Percentiles rank a stretch among this genome's conserved stretches.
These are phyloP conservation scores for Pachyuromys duprasi DNA, from an alignment of 2,797 vertebrate species.

Conservation along the genomic window DNA sequence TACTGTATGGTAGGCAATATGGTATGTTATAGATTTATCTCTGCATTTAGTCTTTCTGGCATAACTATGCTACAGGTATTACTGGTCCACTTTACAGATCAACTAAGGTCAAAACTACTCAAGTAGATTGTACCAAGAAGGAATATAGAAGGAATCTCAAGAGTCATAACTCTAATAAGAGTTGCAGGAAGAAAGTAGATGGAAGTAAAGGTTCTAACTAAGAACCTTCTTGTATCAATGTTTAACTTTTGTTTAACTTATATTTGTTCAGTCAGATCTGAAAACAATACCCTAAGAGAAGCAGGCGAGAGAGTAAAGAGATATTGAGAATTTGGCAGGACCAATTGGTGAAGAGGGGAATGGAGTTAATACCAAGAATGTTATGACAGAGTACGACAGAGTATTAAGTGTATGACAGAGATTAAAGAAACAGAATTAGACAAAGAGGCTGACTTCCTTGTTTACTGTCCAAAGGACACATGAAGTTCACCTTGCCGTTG, in stretches of 20 bases:
- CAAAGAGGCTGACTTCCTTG: conserved; percentile 29
- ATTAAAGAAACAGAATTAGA: conserved; percentile 51
- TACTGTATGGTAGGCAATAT: background rate
- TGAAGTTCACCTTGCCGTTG: conserved; percentile 42
- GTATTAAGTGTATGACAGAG: conserved; percentile 7
- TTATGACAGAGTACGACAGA: background rate
- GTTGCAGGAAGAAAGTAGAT: conserved; percentile 21
- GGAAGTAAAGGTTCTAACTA: background rate
- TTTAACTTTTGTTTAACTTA: conserved; percentile 40
- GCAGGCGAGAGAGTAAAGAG: background rate
- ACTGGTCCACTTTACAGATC: background rate
- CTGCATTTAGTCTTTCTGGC: conserved; percentile 22
- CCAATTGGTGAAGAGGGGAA: background rate
- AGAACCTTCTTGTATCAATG: background rate
- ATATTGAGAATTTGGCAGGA: conserved; percentile 16
- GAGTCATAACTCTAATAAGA: background rate
- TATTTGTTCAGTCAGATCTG: background rate
- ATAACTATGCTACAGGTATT: background rate
- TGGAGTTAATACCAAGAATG: background rate
- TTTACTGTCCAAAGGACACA: conserved; percentile 41
- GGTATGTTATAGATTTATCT: background rate
- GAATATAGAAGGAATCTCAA: background rate
- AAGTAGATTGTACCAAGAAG: conserved; percentile 11
- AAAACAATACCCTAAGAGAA: background rate
- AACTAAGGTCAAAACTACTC: conserved; percentile 20